A percentile compares a stretch with the other conserved stretches of the same genome.
These are phyloP conservation scores for Drosophila aldrichi DNA, from an alignment of 2,888 invertebrate species.

Conservation along the genomic window DNA sequence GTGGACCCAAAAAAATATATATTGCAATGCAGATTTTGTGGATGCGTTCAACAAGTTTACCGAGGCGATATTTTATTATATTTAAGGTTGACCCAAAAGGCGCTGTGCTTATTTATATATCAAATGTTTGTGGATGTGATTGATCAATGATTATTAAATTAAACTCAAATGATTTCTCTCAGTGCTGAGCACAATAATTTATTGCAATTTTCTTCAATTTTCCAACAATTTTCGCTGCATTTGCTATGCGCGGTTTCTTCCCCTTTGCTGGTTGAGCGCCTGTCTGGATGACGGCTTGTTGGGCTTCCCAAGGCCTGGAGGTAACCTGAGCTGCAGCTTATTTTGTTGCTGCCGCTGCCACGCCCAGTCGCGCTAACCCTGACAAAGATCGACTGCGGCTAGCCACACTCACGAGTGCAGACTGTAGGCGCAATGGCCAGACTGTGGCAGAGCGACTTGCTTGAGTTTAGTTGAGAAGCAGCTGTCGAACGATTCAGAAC, in stretches of 20 bases:
- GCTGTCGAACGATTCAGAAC: slow-evolving; percentile 60
- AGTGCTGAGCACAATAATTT: background rate
- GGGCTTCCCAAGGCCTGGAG: slow-evolving; percentile 65
- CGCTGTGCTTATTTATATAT: no score
- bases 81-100: no score
- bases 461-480: slow-evolving; percentile 53
- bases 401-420: slow-evolving; percentile 42
- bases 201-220: slow-evolving; percentile 6
- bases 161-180: slow-evolving; percentile 1
- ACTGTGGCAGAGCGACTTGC: slow-evolving; percentile 12
- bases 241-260: slow-evolving; percentile 16
- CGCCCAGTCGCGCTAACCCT: slow-evolving; percentile 18
- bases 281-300: slow-evolving; percentile 56
- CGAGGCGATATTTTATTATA: no score
- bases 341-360: slow-evolving; percentile 7
- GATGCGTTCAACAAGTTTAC: no score
- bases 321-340: slow-evolving; percentile 57
- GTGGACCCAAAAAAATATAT: background rate
- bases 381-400: slow-evolving; percentile 48
- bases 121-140: no score
- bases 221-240: background rate
- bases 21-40: no score
- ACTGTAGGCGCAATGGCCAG: slow-evolving; percentile 20
- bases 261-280: slow-evolving; percentile 51
- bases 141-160: background rate